phyloP scores from a whole-genome alignment of 92 coral and sea anemone species.

The Actinostola sp. region DNA sequence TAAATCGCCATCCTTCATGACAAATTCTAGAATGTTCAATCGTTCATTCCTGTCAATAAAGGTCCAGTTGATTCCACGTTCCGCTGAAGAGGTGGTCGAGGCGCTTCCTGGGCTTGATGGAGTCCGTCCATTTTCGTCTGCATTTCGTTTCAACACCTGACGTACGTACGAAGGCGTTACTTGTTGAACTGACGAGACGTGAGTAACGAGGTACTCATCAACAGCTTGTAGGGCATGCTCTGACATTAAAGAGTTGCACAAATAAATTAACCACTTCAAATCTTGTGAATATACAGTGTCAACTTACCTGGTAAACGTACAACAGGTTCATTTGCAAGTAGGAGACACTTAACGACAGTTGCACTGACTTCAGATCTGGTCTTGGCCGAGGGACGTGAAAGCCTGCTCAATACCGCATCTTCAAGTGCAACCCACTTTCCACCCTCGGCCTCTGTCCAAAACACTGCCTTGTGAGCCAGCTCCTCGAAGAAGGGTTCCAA shows the following conservation, averaged over 20 bases:
- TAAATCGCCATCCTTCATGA: slow-evolving; percentile 72
- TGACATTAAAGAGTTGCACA: slow-evolving; percentile 18
- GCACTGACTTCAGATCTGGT: slow-evolving; percentile 63
- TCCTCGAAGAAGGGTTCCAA: slow-evolving; percentile 76
- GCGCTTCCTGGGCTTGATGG: slow-evolving; percentile 5
- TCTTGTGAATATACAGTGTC: no score
- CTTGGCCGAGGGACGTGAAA: slow-evolving; percentile 55
- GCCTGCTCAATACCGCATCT: slow-evolving; percentile 80
- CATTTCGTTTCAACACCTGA: slow-evolving; percentile 40
- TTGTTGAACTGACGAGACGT: slow-evolving; percentile 51
- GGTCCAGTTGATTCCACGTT: slow-evolving; percentile 34
- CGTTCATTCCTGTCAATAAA: slow-evolving; percentile 64
- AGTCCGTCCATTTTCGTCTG: not conserved
- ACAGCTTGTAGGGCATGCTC: slow-evolving; percentile 80
- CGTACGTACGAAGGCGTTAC: slow-evolving; percentile 82
- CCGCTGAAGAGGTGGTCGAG: not conserved
- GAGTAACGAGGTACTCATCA: slow-evolving; percentile 56
- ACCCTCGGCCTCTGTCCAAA: slow-evolving; percentile 79
- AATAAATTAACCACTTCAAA: no score
- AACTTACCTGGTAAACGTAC: slow-evolving; percentile 56
- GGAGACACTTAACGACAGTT: slow-evolving; percentile 65
- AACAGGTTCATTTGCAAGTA: slow-evolving; percentile 68
- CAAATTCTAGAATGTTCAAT: slow-evolving; percentile 67
- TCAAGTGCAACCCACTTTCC: slow-evolving; percentile 84
- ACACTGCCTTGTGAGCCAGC: slow-evolving; percentile 65